Percentiles rank a stretch among this genome's conserved stretches.
Evolutionary conservation across 2,797 vertebrate genomes (phyloP).

Genomic region (Chaetophractus vellerosus): DNA sequence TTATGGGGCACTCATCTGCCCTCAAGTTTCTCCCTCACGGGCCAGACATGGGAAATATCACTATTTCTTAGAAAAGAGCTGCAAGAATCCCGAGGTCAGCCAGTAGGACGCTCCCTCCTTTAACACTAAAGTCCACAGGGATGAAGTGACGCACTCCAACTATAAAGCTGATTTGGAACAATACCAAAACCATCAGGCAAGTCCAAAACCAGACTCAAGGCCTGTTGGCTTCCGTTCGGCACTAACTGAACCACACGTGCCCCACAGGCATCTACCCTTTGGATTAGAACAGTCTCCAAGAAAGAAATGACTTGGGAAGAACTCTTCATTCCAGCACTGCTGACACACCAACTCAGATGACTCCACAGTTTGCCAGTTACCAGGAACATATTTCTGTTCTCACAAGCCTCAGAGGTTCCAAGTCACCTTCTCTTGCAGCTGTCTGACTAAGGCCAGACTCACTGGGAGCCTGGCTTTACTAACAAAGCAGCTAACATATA

Average conservation of each 20-base stretch:
- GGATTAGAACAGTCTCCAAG: background rate
- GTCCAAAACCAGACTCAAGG: background rate
- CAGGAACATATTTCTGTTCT: background rate
- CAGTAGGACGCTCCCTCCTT: background rate
- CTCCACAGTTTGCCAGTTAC: background rate
- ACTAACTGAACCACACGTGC: background rate
- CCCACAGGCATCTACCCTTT: background rate
- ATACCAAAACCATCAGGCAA: background rate
- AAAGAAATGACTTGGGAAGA: background rate
- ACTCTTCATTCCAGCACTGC: background rate
- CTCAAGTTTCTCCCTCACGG: background rate
- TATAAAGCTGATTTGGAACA: background rate
- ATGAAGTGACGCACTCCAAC: background rate
- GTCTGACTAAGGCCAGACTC: background rate
- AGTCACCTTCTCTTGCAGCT: background rate
- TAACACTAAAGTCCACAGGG: background rate
- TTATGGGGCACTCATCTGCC: background rate
- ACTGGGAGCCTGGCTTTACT: background rate
- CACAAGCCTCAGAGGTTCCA: background rate
- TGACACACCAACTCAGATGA: background rate
- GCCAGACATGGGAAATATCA: background rate
- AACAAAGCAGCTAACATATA: background rate
- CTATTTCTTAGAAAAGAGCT: constrained; percentile 19
- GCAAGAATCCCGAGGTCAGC: background rate
- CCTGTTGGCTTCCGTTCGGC: background rate